Conservation (phyloP, 2,888 invertebrate genomes). For the Syrphus vitripennis region DNA sequence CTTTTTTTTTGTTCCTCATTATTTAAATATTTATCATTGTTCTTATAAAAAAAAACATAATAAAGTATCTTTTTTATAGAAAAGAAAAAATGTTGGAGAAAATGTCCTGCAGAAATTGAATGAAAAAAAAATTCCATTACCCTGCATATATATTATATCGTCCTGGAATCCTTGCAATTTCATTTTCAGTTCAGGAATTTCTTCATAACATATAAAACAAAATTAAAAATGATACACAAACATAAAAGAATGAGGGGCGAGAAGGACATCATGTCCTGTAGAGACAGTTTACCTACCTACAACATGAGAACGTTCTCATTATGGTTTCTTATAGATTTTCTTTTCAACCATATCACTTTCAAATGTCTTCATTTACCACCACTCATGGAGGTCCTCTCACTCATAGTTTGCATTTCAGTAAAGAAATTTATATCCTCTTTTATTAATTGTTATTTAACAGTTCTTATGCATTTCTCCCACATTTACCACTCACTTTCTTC, state of each 20-base stretch:
- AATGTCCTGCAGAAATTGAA: not conserved
- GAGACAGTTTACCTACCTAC: not conserved
- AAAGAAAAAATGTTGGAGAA: not conserved
- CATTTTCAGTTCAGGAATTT: conserved; percentile 31
- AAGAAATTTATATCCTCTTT: conserved; percentile 35
- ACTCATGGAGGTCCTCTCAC: not conserved
- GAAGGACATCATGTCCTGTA: not conserved
- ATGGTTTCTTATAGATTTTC: not conserved
- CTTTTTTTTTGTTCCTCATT: conserved; percentile 20
- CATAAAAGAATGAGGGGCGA: not conserved
- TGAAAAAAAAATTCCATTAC: not conserved
- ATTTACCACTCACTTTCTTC: not conserved
- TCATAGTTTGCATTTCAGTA: not conserved
- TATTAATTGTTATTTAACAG: conserved; percentile 60
- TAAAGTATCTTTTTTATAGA: conserved; percentile 1
- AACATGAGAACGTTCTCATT: not conserved
- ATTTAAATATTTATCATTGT: conserved; percentile 45
- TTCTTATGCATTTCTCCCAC: conserved; percentile 29
- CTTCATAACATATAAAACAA: conserved; percentile 49
- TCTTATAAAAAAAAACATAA: not conserved
- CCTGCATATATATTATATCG: not conserved
- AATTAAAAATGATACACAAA: conserved; percentile 39
- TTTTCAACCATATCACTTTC: not conserved
- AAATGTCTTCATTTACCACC: not conserved
- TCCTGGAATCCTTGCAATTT: conserved; percentile 36